Base-by-base conservation (phyloP, 2,797 vertebrate species). In the Spea hammondii region DNA sequence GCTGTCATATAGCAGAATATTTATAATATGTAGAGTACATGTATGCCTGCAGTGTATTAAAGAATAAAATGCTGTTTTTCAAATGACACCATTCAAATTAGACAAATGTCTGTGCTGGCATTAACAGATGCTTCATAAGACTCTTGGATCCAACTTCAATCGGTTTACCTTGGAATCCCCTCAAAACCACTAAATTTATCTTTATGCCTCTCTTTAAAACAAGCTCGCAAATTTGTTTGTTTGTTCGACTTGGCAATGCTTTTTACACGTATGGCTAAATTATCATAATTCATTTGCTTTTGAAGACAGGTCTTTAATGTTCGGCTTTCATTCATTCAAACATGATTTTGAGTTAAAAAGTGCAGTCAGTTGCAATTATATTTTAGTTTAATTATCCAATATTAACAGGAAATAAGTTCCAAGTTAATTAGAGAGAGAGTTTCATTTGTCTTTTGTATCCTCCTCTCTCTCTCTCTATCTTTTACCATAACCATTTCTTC, bases 71-170 rank as follows among this genome's bases (percentile, higher is more conserved):
- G 17, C 50, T 48, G 8, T 13, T 60, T 13, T 67, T 69, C 6
- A 74, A 60, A 60, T 70, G 65, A 74, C 50, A 74, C 6, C 1
- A n/a, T 66, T 69, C 77, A 84, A 81, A 4, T 1, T 73, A 83
- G 74, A 70, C 70, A 73, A 57, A 78, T 53, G 49, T 84, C 81
- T 87, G 72, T 83, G 82, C 76, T 77, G 79, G 77, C 70, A 79
- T 49, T 84, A 84, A 82, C 85, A 87, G 81, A 67, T 83, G 84
- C 86, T 85, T 79, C 85, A 80, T 86, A 83, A 83, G 88, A 81
- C 5, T 84, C 87, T 88, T 88, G 88, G 86, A 87, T 78, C 66
- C 10, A 69, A 86, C 89, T 91, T 92, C 87, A 90, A 88, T 89
- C 53, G 11, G 77, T 90, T 89, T 82, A 83, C 84, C 83, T 88